Evolutionary conservation across 2,888 invertebrate genomes (phyloP), one percentile per base, ranked within the genome.

Genomic region (Meiosimyza decipiens): DNA sequence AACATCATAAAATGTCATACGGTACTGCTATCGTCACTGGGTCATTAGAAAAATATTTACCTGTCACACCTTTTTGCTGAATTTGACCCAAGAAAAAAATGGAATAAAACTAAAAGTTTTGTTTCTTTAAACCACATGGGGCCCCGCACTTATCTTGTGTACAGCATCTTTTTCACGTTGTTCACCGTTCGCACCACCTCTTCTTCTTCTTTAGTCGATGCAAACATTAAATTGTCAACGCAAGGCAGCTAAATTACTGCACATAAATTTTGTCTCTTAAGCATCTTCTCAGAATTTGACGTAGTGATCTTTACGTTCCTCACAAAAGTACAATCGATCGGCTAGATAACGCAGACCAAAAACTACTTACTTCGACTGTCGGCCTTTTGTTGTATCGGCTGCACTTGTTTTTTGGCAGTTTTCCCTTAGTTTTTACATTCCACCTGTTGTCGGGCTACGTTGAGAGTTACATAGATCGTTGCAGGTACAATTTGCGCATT

Each of bases 41-140:
- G 49, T 63, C 63, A 63, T 47, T 63, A 63, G 49, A 63, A 63
- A 16, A 40, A 63, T 40, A n/a, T 63, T 63, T 63, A 49, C 33
- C 49, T 63, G 63, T 63, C 49, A 63, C 63, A 63, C 63, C 63
- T 63, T 57, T 40, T 63, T 40, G 47, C 63, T 63, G 40, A 63
- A 63, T 49, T 49, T 63, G 9, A 40, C 40, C 6, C 6, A 2
- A 40, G 0, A 40, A 40, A 40, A 18, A 63, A 18, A 49, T 16
- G 9, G 9, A 40, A 40, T 4, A 18, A 63, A 18, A 49, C 16
- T 18, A 47, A 28, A 28, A 28, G 28, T 28, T 62, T 63, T 63
- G 63, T 63, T 62, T 47, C n/a, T 13, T 40, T 40, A 40, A 47
- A 63, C 63, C 49, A 18, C 63, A 63, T 40, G 63, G 16, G 63